phyloP scores from a whole-genome alignment of 2,888 invertebrate genomes.

The Rotaria magnacalcarata region DNA sequence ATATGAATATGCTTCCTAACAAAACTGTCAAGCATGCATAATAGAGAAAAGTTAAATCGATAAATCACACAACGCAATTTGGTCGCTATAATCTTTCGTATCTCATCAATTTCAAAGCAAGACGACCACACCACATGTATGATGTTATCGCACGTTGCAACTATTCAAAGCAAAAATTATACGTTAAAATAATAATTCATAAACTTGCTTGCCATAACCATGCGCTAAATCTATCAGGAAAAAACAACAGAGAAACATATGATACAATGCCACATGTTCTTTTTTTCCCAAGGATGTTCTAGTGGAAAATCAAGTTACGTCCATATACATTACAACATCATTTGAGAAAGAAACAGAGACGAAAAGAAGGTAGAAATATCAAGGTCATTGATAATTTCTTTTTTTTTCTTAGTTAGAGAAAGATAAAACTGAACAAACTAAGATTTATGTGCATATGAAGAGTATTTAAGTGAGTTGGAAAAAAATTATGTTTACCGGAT shows the following conservation, averaged over 20 bases:
- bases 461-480: neutral
- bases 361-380: neutral
- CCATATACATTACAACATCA: neutral
- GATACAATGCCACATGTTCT: neutral
- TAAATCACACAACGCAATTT: conserved; percentile 14
- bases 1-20: neutral
- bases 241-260: neutral
- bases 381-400: neutral
- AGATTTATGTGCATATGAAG: neutral
- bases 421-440: conserved; percentile 7
- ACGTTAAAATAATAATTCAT: neutral
- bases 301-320: neutral
- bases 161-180: neutral
- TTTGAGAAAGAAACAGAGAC: neutral
- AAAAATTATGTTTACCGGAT: neutral
- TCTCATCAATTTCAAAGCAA: neutral
- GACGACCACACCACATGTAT: neutral
- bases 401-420: neutral
- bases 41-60: conserved; percentile 7
- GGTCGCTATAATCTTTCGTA: neutral
- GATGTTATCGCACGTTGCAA: neutral
- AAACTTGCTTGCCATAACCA: neutral
- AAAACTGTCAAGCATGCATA: neutral
- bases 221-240: neutral
- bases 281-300: neutral